phyloP scores from a whole-genome alignment of 2,113 vertebrate genomes.

The Tonatia bakeri region DNA sequence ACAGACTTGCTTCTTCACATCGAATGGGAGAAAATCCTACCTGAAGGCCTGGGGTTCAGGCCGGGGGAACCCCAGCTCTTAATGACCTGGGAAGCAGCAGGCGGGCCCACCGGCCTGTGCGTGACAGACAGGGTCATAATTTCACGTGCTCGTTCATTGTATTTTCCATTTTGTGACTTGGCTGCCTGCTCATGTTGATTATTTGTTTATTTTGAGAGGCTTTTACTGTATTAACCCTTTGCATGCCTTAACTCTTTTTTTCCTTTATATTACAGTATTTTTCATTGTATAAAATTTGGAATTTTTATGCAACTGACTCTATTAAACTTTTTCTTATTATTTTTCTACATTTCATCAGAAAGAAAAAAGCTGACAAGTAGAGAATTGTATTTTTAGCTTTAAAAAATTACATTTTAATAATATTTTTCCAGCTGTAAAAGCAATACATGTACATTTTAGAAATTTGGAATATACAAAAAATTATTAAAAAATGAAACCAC shows the following conservation, averaged over 20 bases:
- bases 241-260: background rate
- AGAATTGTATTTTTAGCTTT: conserved; percentile 16
- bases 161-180: conserved; percentile 14
- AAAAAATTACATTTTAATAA: background rate
- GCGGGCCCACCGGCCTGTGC: too few relatives aligned
- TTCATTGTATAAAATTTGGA: background rate
- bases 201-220: background rate
- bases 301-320: background rate
- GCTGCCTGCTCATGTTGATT: background rate
- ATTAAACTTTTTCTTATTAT: conserved; percentile 22
- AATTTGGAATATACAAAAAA: background rate
- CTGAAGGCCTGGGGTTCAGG: background rate
- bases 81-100: background rate
- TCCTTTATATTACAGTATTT: background rate
- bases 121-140: background rate
- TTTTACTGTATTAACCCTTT: background rate
- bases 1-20: background rate
- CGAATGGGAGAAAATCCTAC: background rate
- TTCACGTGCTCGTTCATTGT: background rate
- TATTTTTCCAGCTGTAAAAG: background rate
- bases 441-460: background rate
- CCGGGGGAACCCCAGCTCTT: background rate
- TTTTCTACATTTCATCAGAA: background rate
- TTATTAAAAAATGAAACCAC: background rate
- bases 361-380: background rate